phyloP scores from a whole-genome alignment of 2,113 vertebrate species.

The Pelusios castaneus region DNA sequence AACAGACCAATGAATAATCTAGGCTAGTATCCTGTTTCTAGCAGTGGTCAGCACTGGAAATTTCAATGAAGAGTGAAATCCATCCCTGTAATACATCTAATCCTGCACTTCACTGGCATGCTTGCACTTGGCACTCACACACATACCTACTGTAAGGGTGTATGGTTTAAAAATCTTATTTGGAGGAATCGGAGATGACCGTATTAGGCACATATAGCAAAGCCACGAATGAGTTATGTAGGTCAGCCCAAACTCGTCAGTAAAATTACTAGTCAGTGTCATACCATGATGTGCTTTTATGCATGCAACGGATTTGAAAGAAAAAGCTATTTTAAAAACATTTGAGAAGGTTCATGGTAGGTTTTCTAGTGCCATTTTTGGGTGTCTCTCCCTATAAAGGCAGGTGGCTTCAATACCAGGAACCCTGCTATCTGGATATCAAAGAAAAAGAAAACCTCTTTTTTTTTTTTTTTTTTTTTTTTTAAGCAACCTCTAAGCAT shows the following conservation, averaged over 20 bases:
- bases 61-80: slow-evolving; percentile 10
- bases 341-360: rapidly evolving
- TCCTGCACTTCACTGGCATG: neutral
- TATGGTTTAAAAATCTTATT: neutral
- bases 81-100: neutral
- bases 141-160: neutral
- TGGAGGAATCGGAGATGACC: neutral
- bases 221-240: neutral
- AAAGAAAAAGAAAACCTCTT: neutral
- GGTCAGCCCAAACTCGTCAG: neutral
- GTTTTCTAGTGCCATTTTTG: neutral
- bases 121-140: rapidly evolving
- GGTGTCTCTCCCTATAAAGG: neutral
- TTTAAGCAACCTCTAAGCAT: neutral
- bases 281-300: rapidly evolving
- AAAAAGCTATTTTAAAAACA: neutral
- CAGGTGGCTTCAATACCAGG: neutral
- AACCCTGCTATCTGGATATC: neutral
- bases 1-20: slow-evolving; percentile 3
- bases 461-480: neutral
- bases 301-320: rapidly evolving
- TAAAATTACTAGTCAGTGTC: neutral
- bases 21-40: neutral
- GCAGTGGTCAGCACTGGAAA: neutral
- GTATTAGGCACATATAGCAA: neutral